These are phyloP conservation scores for Saccostrea echinata DNA, from an alignment of 1,140 invertebrate genomes.

Conservation along the genomic window DNA sequence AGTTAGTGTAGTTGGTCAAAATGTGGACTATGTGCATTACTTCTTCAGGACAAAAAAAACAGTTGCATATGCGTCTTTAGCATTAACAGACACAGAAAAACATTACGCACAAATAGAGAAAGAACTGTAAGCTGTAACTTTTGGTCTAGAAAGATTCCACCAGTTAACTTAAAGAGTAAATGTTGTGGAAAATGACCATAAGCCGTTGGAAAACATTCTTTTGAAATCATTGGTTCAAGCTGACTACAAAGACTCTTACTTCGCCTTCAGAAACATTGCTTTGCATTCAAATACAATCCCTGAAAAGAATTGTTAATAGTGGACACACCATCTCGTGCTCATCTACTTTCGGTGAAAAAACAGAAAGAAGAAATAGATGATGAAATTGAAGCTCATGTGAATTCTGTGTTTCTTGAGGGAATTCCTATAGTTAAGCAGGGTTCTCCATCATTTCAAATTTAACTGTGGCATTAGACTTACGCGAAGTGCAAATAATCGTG, in stretches of 20 bases:
- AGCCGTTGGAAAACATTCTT: constrained; percentile 76
- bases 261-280: not conserved
- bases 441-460: too few relatives aligned
- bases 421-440: not conserved
- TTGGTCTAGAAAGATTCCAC: constrained; percentile 68
- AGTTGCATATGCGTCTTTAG: constrained; percentile 79
- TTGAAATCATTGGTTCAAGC: constrained; percentile 71
- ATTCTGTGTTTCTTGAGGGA: not conserved
- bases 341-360: not conserved
- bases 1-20: constrained; percentile 3
- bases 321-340: not conserved
- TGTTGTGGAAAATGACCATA: constrained; percentile 74
- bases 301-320: not conserved
- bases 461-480: not conserved
- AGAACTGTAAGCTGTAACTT: constrained; percentile 81
- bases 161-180: constrained; percentile 68
- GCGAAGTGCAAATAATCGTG: not conserved
- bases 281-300: not conserved
- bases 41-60: constrained; percentile 79
- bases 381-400: not conserved
- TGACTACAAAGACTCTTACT: constrained; percentile 20
- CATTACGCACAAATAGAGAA: constrained; percentile 81
- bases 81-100: constrained; percentile 77
- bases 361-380: not conserved
- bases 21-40: constrained; percentile 76